Percentiles rank a stretch among this genome's conserved stretches.
Evolutionary conservation across 2,113 vertebrate genomes (phyloP).

Genomic region (Climacteris rufus): DNA sequence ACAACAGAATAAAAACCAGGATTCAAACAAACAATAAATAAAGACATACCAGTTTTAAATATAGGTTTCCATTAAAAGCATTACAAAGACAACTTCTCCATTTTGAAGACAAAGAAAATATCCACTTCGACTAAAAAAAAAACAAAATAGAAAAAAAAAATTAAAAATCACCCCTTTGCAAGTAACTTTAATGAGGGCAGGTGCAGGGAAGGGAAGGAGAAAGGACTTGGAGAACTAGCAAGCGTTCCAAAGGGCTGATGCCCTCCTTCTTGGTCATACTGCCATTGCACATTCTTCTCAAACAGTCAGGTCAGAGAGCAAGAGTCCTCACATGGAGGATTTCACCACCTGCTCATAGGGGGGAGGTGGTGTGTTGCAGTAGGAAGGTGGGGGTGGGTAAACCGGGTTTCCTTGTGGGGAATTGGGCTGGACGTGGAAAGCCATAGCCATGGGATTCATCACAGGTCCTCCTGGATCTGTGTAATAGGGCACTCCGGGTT

Average conservation of each 20-base stretch:
- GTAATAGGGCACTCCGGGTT: slow-evolving; percentile 84
- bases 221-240: not conserved
- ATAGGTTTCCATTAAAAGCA: slow-evolving; percentile 55
- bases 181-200: slow-evolving; percentile 11
- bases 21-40: slow-evolving; percentile 29
- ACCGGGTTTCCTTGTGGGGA: slow-evolving; percentile 80
- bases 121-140: slow-evolving; percentile 14
- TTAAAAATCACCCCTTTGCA: slow-evolving; percentile 30
- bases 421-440: slow-evolving; percentile 82
- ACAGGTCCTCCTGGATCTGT: slow-evolving; percentile 79
- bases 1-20: not conserved
- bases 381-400: slow-evolving; percentile 91
- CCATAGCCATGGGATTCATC: slow-evolving; percentile 75
- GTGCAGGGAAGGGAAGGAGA: slow-evolving; percentile 1
- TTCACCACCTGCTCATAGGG: slow-evolving; percentile 93
- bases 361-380: slow-evolving; percentile 94
- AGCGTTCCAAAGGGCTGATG: not conserved
- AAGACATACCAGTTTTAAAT: slow-evolving; percentile 51
- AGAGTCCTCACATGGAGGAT: slow-evolving; percentile 78
- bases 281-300: slow-evolving; percentile 5
- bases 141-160: not conserved
- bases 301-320: slow-evolving; percentile 18
- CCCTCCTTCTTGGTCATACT: not conserved
- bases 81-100: slow-evolving; percentile 57
- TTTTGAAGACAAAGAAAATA: slow-evolving; percentile 45